phyloP scores from a whole-genome alignment of 2,797 vertebrate genomes.

The Cottoperca gobio region DNA sequence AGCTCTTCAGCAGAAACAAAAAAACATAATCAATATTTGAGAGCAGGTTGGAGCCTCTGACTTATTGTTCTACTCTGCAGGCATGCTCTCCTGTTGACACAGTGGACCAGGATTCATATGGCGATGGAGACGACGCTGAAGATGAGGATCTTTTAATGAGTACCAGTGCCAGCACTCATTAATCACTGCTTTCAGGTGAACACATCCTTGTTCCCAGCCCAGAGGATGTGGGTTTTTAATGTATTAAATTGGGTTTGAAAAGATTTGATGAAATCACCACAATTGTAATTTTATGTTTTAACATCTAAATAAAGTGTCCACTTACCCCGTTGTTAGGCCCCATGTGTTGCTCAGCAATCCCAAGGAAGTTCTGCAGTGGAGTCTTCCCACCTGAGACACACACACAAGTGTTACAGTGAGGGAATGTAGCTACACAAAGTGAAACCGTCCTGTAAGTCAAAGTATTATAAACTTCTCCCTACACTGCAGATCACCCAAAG shows the following conservation, averaged over 20 bases:
- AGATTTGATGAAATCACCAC: not conserved
- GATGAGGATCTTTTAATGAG: not conserved
- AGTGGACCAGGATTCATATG: slow-evolving; percentile 5
- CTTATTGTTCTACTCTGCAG: slow-evolving; percentile 18
- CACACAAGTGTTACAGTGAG: not conserved
- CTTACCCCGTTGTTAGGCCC: slow-evolving; percentile 95
- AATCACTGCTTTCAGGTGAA: not conserved
- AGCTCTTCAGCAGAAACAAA: slow-evolving; percentile 42
- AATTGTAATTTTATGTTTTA: not conserved
- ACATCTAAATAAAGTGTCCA: slow-evolving; percentile 7
- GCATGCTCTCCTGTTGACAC: slow-evolving; percentile 28
- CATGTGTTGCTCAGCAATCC: slow-evolving; percentile 97
- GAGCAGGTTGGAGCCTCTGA: slow-evolving; percentile 39
- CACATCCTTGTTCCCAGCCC: not conserved
- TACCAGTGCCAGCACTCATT: not conserved
- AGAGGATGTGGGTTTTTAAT: not conserved
- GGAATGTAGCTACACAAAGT: not conserved
- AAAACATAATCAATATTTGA: slow-evolving; percentile 61
- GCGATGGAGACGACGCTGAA: not conserved
- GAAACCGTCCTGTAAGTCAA: not conserved
- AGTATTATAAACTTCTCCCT: not conserved
- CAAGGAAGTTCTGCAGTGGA: slow-evolving; percentile 96
- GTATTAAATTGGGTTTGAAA: not conserved
- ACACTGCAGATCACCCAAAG: not conserved
- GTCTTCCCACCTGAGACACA: slow-evolving; percentile 91